phyloP scores from a whole-genome alignment of 1,140 invertebrate genomes.

The Procambarus clarkii region DNA sequence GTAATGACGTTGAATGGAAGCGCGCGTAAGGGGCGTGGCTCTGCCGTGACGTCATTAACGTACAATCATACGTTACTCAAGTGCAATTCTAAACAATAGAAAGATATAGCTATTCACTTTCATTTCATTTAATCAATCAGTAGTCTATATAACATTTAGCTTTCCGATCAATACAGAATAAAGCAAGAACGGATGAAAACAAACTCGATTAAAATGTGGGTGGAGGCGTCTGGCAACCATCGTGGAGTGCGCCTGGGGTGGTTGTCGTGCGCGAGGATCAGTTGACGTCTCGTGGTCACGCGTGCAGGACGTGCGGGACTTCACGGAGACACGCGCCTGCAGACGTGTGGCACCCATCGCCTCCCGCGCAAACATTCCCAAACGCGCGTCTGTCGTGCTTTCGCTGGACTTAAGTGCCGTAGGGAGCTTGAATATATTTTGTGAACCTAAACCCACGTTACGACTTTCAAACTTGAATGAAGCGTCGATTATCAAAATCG shows the following conservation, averaged over 20 bases:
- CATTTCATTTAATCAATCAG: no score
- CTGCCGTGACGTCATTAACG: slow-evolving; percentile 20
- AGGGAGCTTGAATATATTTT: no score
- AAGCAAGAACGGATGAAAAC: not conserved
- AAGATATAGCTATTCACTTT: no score
- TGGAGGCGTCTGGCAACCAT: not conserved
- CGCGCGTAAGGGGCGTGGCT: slow-evolving; percentile 31
- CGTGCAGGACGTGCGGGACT: slow-evolving; percentile 2
- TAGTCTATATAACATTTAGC: not conserved
- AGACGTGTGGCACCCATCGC: not conserved
- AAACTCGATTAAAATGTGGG: not conserved
- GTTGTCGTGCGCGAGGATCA: slow-evolving; percentile 42
- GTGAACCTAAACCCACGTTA: no score
- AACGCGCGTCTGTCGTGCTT: no score
- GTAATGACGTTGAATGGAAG: slow-evolving; percentile 18
- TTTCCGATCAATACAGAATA: not conserved
- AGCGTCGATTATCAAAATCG: no score
- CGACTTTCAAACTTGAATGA: no score
- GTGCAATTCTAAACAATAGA: no score
- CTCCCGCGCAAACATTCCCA: no score
- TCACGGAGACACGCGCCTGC: not conserved
- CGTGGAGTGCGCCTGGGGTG: slow-evolving; percentile 8
- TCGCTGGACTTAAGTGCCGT: no score
- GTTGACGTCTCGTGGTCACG: slow-evolving; percentile 57
- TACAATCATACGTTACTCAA: not conserved